Evolutionary conservation across 2,113 vertebrate species (phyloP), one percentile per base, ranked within the genome.

Genomic region (Rhombomys opimus): DNA sequence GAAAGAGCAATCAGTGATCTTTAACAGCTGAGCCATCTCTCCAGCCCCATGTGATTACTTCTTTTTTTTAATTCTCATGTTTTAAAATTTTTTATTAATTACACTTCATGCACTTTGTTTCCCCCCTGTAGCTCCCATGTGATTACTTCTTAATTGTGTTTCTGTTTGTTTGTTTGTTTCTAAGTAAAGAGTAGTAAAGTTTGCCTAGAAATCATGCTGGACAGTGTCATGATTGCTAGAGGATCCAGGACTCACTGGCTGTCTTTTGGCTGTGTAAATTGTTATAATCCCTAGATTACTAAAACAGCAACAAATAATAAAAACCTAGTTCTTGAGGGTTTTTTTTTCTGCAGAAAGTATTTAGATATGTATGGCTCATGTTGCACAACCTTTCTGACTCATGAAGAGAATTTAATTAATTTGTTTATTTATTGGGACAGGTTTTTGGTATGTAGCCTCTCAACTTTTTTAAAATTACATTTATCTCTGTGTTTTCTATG

Each of bases 351-450:
- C 30, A 80, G 32, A 94, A 35, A 78, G 50, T 78, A 52, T 93
- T 91, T 89, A 63, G 27, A 22, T 84, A 35, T 46, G 54, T 84
- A 35, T 46, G 54, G 35, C 23, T 90, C 13, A 72, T 80, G 12
- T 90, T 94, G 84, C 15, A 54, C 17, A 80, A 8, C 14, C 25
- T 78, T 97, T 95, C 67, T 93, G 68, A 92, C 68, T 95, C 63
- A 94, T 84, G 25, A 68, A 65, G 7, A 63, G 22, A 89, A 81
- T 59, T 81, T 59, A 81, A 81, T 78, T 77, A 52, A 78, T 76
- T 76, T 76, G 25, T 73, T 61, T 59, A 59, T n/a, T 82, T 82
- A 38, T n/a, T 25, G n/a, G 57, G 22, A 38, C 22, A 82, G 12
- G 35, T 61, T 82, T 61, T 61, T 57, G 38, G 35, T n/a, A 25